Conservation (phyloP, 1,140 invertebrate species). For the Mercenaria mercenaria region DNA sequence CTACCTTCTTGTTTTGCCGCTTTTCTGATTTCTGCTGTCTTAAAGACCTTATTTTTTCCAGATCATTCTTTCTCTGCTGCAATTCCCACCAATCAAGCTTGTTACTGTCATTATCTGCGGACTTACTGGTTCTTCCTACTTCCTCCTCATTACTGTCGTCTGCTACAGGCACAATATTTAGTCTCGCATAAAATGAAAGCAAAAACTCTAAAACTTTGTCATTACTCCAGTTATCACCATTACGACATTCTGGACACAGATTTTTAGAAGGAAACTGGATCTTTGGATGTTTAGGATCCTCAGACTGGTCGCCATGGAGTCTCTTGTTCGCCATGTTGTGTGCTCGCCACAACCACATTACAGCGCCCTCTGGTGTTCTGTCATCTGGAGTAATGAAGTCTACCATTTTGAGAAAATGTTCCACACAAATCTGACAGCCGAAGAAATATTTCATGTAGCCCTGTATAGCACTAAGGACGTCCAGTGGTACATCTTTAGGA, state of each 20-base stretch:
- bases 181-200: slow-evolving; percentile 89
- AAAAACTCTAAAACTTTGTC: slow-evolving; percentile 92
- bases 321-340: slow-evolving; percentile 96
- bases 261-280: slow-evolving; percentile 93
- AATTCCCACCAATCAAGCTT: slow-evolving; percentile 82
- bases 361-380: slow-evolving; percentile 90
- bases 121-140: not conserved
- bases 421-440: slow-evolving; percentile 95
- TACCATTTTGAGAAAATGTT: slow-evolving; percentile 92
- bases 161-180: slow-evolving; percentile 66
- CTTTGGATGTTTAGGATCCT: slow-evolving; percentile 97
- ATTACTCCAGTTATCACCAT: slow-evolving; percentile 89
- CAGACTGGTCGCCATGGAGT: slow-evolving; percentile 93
- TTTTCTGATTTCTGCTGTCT: slow-evolving; percentile 65
- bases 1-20: slow-evolving; percentile 13
- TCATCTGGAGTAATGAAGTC: slow-evolving; percentile 90
- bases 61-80: slow-evolving; percentile 74
- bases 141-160: slow-evolving; percentile 12
- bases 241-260: slow-evolving; percentile 91
- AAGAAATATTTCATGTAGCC: slow-evolving; percentile 97
- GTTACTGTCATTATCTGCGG: not conserved
- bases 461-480: slow-evolving; percentile 93
- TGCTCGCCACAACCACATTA: slow-evolving; percentile 97
- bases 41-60: slow-evolving; percentile 74
- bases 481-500: slow-evolving; percentile 86